Percentiles rank a stretch among this genome's conserved stretches.
These are phyloP conservation scores for Thera britannica DNA, from an alignment of 2,888 invertebrate species.

Conservation along the genomic window DNA sequence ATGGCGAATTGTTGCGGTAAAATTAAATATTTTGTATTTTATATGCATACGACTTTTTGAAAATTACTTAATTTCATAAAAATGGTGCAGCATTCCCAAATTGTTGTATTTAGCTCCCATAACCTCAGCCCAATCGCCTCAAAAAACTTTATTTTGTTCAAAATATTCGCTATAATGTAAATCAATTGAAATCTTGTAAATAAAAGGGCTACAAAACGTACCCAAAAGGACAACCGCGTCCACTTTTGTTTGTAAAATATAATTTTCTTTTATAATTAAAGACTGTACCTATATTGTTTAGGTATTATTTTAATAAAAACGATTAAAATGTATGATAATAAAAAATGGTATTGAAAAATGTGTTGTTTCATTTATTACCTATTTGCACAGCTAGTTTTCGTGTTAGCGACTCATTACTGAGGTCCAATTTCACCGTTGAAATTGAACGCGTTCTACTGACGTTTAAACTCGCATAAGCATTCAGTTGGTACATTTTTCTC, in stretches of 20 bases:
- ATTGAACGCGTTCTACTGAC: too few relatives aligned
- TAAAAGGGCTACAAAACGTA: slow-evolving; percentile 38
- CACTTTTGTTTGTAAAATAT: slow-evolving; percentile 45
- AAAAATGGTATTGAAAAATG: slow-evolving; percentile 70
- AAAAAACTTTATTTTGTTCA: not conserved
- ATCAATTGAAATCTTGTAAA: slow-evolving; percentile 35
- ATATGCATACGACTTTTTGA: not conserved
- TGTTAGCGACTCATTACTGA: too few relatives aligned
- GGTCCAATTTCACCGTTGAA: too few relatives aligned
- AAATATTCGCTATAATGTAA: slow-evolving; percentile 44
- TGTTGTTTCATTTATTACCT: slow-evolving; percentile 62
- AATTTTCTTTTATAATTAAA: slow-evolving; percentile 77
- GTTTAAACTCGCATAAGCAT: too few relatives aligned
- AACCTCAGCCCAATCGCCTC: not conserved
- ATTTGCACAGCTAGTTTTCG: not conserved
- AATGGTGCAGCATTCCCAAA: not conserved
- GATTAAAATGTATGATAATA: slow-evolving; percentile 82
- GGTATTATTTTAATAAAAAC: slow-evolving; percentile 66
- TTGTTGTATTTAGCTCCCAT: not conserved
- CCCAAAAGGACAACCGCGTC: slow-evolving; percentile 37
- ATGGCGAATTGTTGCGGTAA: slow-evolving; percentile 20
- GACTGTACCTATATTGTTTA: slow-evolving; percentile 79
- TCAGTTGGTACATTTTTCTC: too few relatives aligned
- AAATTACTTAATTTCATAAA: not conserved
- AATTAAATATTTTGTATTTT: not conserved